Evolutionary conservation across 2,888 invertebrate genomes (phyloP).

Genomic region (Dromius quadrimaculatus): DNA sequence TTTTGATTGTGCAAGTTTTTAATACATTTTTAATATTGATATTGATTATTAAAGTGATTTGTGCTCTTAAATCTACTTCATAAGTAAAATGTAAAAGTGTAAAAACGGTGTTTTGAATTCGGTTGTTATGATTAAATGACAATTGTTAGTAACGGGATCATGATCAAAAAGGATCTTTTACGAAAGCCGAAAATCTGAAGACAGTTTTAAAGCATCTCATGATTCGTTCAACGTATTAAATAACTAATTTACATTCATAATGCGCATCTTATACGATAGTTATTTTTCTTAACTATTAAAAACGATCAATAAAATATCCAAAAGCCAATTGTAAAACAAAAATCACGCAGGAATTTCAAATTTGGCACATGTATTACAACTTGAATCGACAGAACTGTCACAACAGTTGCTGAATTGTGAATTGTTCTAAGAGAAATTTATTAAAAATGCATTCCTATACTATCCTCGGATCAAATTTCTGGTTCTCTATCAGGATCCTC

Average conservation of each 20-base stretch:
- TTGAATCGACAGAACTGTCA: background rate
- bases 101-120: constrained; percentile 25
- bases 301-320: constrained; percentile 32
- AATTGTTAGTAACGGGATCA: background rate
- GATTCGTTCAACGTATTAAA: constrained; percentile 12
- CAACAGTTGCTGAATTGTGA: constrained; percentile 17
- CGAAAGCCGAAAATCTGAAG: constrained; percentile 39
- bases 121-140: constrained; percentile 14
- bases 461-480: constrained; percentile 66
- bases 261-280: constrained; percentile 7
- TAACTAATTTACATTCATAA: constrained; percentile 14
- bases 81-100: constrained; percentile 21
- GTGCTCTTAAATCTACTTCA: constrained; percentile 23
- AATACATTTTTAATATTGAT: constrained; percentile 7
- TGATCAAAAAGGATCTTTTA: constrained; percentile 14
- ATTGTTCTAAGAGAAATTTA: constrained; percentile 36
- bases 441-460: constrained; percentile 53
- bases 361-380: constrained; percentile 33
- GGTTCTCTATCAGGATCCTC: constrained; percentile 67
- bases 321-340: constrained; percentile 39
- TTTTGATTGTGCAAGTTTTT: constrained; percentile 8
- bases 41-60: constrained; percentile 17
- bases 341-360: constrained; percentile 36
- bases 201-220: constrained; percentile 35
- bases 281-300: constrained; percentile 24